These are phyloP conservation scores for Calameuta idolon DNA, from an alignment of 2,888 invertebrate genomes.

Conservation along the genomic window DNA sequence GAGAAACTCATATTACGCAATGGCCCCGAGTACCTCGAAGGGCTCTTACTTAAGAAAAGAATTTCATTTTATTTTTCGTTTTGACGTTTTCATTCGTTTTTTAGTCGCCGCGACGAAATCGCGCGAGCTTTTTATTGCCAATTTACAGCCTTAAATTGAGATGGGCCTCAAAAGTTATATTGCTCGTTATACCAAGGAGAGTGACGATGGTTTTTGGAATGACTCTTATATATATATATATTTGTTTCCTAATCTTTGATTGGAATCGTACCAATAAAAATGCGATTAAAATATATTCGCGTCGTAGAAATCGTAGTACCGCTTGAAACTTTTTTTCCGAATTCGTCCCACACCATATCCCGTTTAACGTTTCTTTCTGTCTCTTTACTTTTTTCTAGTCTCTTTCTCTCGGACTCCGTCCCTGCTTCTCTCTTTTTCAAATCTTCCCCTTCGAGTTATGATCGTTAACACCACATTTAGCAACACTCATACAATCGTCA, in stretches of 20 bases:
- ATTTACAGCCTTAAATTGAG: slow-evolving; percentile 3
- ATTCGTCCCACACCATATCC: background rate
- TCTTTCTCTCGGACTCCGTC: slow-evolving; percentile 2
- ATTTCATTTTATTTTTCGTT: slow-evolving; percentile 7
- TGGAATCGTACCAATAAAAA: background rate
- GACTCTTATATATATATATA: background rate
- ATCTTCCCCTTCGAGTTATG: slow-evolving; percentile 27
- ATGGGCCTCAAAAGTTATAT: slow-evolving; percentile 2
- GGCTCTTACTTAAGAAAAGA: slow-evolving; percentile 1
- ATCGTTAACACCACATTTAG: slow-evolving; percentile 35
- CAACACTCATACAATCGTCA: slow-evolving; percentile 30
- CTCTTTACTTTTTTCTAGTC: background rate
- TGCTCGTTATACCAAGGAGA: background rate
- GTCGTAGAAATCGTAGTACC: background rate
- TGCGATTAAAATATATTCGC: background rate
- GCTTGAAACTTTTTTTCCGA: background rate
- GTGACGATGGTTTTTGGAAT: background rate
- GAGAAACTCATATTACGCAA: slow-evolving; percentile 8
- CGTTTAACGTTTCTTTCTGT: background rate
- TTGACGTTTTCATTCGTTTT: background rate
- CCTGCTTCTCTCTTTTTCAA: background rate
- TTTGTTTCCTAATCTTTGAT: background rate
- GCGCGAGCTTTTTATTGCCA: slow-evolving; percentile 7
- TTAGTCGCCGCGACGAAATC: background rate
- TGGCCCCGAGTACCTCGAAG: background rate